Evolutionary conservation across 2,888 invertebrate genomes (phyloP).

Genomic region (Agrotis puta): DNA sequence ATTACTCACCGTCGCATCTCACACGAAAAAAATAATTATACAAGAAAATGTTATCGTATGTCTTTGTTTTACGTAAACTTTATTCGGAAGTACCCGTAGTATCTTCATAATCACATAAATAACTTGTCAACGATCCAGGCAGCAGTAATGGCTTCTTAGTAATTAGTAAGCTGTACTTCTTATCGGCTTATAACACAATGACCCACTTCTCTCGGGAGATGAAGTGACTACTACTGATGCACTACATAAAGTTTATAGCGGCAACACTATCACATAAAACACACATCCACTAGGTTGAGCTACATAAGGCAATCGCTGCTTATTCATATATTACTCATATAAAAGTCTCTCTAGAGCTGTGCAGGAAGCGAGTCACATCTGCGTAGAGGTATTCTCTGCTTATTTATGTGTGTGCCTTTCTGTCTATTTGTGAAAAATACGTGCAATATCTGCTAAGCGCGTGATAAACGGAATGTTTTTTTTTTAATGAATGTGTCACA

Average conservation of each 20-base stretch:
- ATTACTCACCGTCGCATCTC: too few species aligned
- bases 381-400: constrained; percentile 47
- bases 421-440: constrained; percentile 34
- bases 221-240: neutral
- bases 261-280: constrained; percentile 4
- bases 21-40: too few species aligned
- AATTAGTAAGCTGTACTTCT: neutral
- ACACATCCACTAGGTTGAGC: neutral
- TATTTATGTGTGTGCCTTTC: constrained; percentile 35
- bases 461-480: constrained; percentile 23
- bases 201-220: constrained; percentile 1
- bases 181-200: neutral
- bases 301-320: neutral
- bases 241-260: constrained; percentile 12
- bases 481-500: constrained; percentile 22
- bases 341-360: neutral
- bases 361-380: constrained; percentile 33
- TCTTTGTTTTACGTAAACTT: constrained; percentile 2
- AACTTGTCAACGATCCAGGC: neutral
- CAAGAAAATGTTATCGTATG: neutral
- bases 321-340: neutral
- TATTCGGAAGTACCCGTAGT: neutral
- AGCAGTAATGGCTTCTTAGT: neutral
- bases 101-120: neutral
- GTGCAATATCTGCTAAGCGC: constrained; percentile 30